Percentiles rank a stretch among this genome's conserved stretches.
These are phyloP conservation scores for Galaxea fascicularis DNA, from an alignment of 92 coral and sea anemone genomes.

Conservation along the genomic window DNA sequence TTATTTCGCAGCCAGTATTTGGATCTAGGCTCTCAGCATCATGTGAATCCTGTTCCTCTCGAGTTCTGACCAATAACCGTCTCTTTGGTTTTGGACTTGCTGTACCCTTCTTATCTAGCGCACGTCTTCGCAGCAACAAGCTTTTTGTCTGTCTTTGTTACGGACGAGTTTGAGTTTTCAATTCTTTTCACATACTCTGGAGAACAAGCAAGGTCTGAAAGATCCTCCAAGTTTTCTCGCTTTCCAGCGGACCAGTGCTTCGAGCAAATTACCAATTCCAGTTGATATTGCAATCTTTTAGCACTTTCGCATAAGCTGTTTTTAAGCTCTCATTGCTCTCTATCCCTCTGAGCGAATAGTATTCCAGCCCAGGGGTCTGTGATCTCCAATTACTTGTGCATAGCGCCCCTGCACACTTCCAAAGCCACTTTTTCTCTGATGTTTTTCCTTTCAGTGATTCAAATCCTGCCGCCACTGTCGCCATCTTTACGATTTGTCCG, in stretches of 20 bases:
- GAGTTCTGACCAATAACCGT: conserved; percentile 10
- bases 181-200: conserved; percentile 18
- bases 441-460: conserved; percentile 13
- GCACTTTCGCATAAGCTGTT: background rate
- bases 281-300: background rate
- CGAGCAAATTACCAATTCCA: background rate
- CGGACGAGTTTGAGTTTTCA: conserved; percentile 22
- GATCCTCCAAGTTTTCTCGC: background rate
- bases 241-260: no score
- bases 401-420: no score
- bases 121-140: conserved; percentile 1
- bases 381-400: no score
- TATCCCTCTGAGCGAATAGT: background rate
- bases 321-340: conserved; percentile 13
- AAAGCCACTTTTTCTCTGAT: conserved; percentile 6
- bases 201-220: background rate
- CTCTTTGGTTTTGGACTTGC: conserved; percentile 14
- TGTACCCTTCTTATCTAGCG: conserved; percentile 12
- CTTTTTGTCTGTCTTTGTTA: conserved; percentile 8
- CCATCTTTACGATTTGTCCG: background rate
- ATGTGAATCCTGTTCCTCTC: no score
- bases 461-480: conserved; percentile 5
- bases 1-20: conserved; percentile 2
- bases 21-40: conserved; percentile 1
- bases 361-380: no score